These are phyloP conservation scores for Actinemys pallida DNA, from an alignment of 2,113 vertebrate species.

Conservation along the genomic window DNA sequence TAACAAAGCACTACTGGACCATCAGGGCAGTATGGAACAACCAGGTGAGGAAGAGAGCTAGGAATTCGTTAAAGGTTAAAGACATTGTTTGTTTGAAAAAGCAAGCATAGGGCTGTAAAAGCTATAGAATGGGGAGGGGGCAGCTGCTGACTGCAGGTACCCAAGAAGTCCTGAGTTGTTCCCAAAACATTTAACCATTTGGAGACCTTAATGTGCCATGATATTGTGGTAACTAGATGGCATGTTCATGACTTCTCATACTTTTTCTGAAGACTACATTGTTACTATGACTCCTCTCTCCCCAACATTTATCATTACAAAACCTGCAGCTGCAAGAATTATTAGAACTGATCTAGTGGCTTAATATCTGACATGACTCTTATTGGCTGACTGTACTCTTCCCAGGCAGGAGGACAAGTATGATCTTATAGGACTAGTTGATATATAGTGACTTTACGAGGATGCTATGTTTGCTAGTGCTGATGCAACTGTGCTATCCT, in stretches of 20 bases:
- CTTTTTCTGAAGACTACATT: conserved; percentile 16
- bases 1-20: conserved; percentile 45
- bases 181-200: neutral
- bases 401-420: conserved; percentile 6
- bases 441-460: neutral
- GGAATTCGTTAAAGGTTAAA: conserved; percentile 14
- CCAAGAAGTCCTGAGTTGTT: neutral
- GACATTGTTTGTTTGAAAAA: neutral
- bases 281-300: neutral
- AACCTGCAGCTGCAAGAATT: conserved; percentile 55
- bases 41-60: conserved; percentile 64
- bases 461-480: conserved; percentile 3
- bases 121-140: neutral
- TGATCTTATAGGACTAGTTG: neutral
- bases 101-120: neutral
- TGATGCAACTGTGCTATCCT: conserved; percentile 38
- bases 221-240: neutral
- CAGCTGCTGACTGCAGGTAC: neutral
- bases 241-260: neutral
- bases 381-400: conserved; percentile 27
- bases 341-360: neutral
- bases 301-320: neutral
- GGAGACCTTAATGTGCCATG: neutral
- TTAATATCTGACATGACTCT: neutral
- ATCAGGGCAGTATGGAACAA: conserved; percentile 63